Conservation (phyloP, 2,888 invertebrate species). For the Apamea monoglypha region DNA sequence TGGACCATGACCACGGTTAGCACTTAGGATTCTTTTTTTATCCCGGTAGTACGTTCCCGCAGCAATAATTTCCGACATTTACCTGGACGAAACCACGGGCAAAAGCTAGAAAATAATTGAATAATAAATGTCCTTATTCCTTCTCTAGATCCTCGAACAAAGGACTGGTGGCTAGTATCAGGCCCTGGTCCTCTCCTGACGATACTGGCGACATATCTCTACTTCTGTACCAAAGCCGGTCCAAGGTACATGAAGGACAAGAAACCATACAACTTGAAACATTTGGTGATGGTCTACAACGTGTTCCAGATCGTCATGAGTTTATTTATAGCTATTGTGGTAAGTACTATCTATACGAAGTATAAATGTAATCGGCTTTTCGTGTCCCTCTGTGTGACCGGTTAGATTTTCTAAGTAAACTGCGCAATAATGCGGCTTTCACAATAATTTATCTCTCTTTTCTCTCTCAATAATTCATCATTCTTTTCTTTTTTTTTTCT, state of each 20-base stretch:
- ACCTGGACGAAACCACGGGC: background rate
- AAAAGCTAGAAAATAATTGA: background rate
- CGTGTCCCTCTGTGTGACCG: too few species aligned
- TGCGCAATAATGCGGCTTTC: too few species aligned
- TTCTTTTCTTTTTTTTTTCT: too few species aligned
- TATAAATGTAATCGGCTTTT: background rate
- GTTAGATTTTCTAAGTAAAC: background rate
- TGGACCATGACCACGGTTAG: background rate
- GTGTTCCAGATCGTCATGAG: slow-evolving; percentile 95
- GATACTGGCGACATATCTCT: slow-evolving; percentile 91
- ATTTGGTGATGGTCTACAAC: slow-evolving; percentile 94
- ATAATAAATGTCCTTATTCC: background rate
- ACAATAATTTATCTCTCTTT: too few species aligned
- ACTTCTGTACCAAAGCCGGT: slow-evolving; percentile 93
- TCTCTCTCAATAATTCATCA: too few species aligned
- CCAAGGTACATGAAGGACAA: slow-evolving; percentile 93
- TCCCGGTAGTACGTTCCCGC: too few species aligned
- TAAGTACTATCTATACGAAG: slow-evolving; percentile 54
- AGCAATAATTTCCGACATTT: too few species aligned
- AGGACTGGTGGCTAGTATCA: slow-evolving; percentile 93
- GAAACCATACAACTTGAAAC: slow-evolving; percentile 92
- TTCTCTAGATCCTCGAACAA: slow-evolving; percentile 83
- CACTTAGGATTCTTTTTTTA: background rate
- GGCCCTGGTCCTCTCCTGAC: slow-evolving; percentile 92
- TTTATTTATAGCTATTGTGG: slow-evolving; percentile 89